phyloP scores from a whole-genome alignment of 2,888 invertebrate genomes.

The Drosophila testacea region DNA sequence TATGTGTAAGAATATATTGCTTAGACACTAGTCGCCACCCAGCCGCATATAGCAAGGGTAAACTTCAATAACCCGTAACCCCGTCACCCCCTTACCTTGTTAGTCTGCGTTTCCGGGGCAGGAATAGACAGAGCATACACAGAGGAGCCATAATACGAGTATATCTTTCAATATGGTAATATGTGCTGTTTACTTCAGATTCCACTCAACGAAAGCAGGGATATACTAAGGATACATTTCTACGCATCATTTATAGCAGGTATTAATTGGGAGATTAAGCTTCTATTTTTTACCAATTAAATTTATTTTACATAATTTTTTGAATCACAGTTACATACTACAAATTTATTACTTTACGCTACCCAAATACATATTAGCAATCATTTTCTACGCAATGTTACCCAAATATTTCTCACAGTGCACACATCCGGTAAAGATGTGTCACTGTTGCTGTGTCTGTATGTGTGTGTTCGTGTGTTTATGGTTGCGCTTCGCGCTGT shows the following conservation, averaged over 20 bases:
- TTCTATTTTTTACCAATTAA: conserved; percentile 69
- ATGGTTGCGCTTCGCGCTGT: conserved; percentile 78
- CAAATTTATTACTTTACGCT: conserved; percentile 77
- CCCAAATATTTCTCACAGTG: conserved; percentile 73
- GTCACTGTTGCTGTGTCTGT: conserved; percentile 40
- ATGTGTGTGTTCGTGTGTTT: conserved; percentile 42
- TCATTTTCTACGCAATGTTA: conserved; percentile 59
- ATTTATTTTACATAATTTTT: conserved; percentile 78
- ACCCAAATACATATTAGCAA: conserved; percentile 58
- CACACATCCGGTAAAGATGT: conserved; percentile 63
- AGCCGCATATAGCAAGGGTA: conserved; percentile 13
- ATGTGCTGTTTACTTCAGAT: conserved; percentile 26
- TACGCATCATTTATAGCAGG: neutral
- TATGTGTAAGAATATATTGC: conserved; percentile 37
- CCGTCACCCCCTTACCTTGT: neutral
- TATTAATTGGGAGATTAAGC: conserved; percentile 9
- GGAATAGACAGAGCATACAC: conserved; percentile 5
- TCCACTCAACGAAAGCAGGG: conserved; percentile 34
- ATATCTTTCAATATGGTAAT: conserved; percentile 35
- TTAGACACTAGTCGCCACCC: conserved; percentile 27
- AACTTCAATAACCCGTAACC: conserved; percentile 24
- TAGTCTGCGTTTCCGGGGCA: neutral
- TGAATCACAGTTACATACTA: conserved; percentile 81
- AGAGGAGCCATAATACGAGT: conserved; percentile 11
- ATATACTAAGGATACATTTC: conserved; percentile 7